These are phyloP conservation scores for Esox lucius DNA, from an alignment of 2,797 vertebrate species.

Conservation along the genomic window DNA sequence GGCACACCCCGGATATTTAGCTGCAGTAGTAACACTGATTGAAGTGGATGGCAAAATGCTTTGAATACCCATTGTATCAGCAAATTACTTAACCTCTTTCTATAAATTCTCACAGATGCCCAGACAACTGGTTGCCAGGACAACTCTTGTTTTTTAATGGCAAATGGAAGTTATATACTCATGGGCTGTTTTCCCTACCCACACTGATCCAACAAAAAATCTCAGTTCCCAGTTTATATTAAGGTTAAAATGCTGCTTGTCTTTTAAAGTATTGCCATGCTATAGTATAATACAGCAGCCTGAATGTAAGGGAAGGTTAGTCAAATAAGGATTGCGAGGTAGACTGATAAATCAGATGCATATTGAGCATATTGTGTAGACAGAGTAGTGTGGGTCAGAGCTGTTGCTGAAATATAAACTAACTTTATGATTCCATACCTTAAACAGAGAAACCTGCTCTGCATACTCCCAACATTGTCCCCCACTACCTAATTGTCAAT, in stretches of 20 bases:
- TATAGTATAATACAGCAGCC: neutral
- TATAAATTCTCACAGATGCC: constrained; percentile 17
- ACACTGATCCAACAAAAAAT: neutral
- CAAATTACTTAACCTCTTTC: constrained; percentile 10
- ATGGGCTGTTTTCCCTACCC: neutral
- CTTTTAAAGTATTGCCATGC: neutral
- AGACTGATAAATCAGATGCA: neutral
- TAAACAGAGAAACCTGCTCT: constrained; percentile 1
- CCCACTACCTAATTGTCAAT: neutral
- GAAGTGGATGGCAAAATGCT: neutral
- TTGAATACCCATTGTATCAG: constrained; percentile 11
- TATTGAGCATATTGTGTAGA: neutral
- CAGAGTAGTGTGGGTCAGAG: neutral
- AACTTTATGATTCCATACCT: neutral
- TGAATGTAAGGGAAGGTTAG: neutral
- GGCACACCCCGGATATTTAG: neutral
- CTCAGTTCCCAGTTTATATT: neutral
- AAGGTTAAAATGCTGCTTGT: neutral
- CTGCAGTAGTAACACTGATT: neutral
- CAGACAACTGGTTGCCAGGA: constrained; percentile 5
- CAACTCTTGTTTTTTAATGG: neutral
- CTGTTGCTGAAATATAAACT: neutral
- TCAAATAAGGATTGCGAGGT: neutral
- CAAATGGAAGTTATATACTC: neutral
- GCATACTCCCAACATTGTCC: neutral